These are phyloP conservation scores for Sebastes nivosus DNA, from an alignment of 2,797 vertebrate species.

Conservation along the genomic window DNA sequence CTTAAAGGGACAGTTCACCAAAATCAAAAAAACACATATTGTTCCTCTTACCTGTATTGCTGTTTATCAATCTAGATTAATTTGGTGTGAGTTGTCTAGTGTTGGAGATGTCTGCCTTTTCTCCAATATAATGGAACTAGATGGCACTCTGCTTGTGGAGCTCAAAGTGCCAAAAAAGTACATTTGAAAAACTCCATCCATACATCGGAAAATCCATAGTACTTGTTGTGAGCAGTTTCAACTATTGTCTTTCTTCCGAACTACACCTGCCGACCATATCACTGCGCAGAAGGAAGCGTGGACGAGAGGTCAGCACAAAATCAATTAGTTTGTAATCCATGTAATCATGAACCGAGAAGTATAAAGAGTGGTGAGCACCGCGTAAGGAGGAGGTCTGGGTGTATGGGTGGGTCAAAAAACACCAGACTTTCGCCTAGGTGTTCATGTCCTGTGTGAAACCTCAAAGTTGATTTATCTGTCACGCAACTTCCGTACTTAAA, in stretches of 20 bases:
- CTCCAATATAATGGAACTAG: neutral
- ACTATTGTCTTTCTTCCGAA: neutral
- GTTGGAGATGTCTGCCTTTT: neutral
- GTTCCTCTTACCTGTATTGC: neutral
- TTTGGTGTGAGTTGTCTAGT: no score
- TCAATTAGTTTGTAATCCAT: no score
- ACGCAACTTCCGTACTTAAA: no score
- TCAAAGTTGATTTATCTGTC: no score
- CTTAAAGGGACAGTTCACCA: neutral
- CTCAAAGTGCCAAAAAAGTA: neutral
- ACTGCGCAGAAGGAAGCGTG: no score
- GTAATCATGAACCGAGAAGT: accelerated
- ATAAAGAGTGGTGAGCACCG: no score
- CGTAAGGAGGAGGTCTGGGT: no score
- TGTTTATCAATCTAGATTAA: neutral
- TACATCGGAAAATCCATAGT: neutral
- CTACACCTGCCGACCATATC: no score
- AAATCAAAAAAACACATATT: neutral
- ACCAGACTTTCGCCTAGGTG: no score
- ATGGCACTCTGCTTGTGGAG: neutral
- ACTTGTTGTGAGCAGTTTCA: neutral
- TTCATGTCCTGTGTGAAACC: no score
- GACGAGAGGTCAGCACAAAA: no score
- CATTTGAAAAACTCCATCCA: neutral
- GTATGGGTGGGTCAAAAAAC: no score